Base-by-base conservation (phyloP, 2,797 vertebrate genomes). In the Bovichtus variegatus region DNA sequence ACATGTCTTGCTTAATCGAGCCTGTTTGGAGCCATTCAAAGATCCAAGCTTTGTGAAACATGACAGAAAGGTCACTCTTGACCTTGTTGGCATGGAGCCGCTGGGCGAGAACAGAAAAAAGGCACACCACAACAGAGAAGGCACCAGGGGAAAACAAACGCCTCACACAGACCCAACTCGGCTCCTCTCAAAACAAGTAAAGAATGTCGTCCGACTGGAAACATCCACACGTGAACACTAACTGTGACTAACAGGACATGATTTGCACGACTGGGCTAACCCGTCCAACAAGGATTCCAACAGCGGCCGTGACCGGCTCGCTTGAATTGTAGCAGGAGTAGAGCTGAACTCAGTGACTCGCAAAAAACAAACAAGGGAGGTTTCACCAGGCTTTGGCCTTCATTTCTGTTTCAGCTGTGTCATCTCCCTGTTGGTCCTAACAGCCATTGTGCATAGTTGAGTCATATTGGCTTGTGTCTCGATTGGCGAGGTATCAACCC, bases 101-200 rank as follows among this genome's bases (percentile, higher is more conserved):
- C 80, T 59, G 80, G 67, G 66, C 58, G 68, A 71, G 62, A 84
- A 71, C 31, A 71, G 78, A 80, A 6, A 78, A 82, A 83, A 92
- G 87, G 84, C 85, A 89, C 91, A 76, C 71, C 80, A 80, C 78
- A 84, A 84, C 78, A 80, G 63, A 72, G 72, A 94, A 92, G 91
- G 90, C 91, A 90, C 88, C 38, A 25, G 77, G 54, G 41, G 27
- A 73, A 65, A 71, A 76, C 51, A 64, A 74, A 78, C 68, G 59
- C 43, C 54, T 71, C 66, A 50, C 66, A 65, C 71, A 65, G 41
- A 63, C 68, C 57, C 34, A 57, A 38, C 38, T 51, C 5, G 2
- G 41, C 61, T 82, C 60, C 49, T 70, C 64, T 71, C 53, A 83
- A n/a, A 81, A 85, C 65, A 79, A 61, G 53, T 47, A 3, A 81